Evolutionary conservation across 2,113 vertebrate genomes (phyloP).

Genomic region (Corapipo altera): DNA sequence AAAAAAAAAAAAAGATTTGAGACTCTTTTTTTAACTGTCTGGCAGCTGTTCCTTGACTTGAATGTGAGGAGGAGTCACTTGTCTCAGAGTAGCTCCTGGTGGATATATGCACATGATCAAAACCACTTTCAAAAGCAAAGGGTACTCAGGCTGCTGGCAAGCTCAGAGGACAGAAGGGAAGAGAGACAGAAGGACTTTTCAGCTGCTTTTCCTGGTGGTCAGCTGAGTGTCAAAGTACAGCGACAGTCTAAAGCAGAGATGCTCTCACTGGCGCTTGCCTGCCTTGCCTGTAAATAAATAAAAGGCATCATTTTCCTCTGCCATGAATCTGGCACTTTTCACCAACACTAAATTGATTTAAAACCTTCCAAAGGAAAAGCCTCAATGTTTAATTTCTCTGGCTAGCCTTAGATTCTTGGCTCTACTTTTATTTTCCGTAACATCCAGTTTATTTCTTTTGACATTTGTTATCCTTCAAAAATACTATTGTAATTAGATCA

Average conservation of each 20-base stretch:
- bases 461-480: slow-evolving; percentile 33
- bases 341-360: slow-evolving; percentile 33
- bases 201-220: slow-evolving; percentile 28
- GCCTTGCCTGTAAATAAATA: slow-evolving; percentile 25
- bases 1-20: not conserved
- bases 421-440: slow-evolving; percentile 41
- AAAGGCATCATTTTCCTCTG: slow-evolving; percentile 54
- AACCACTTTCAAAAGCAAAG: slow-evolving; percentile 7
- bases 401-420: slow-evolving; percentile 43
- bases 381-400: slow-evolving; percentile 53
- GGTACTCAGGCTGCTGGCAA: not conserved
- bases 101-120: not conserved
- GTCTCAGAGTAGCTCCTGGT: not conserved
- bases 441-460: slow-evolving; percentile 38
- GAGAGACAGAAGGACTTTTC: slow-evolving; percentile 48
- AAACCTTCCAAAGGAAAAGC: slow-evolving; percentile 57
- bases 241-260: not conserved
- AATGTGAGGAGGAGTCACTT: not conserved
- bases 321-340: slow-evolving; percentile 10
- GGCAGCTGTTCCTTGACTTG: not conserved
- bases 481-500: slow-evolving; percentile 54
- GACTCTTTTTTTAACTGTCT: not conserved
- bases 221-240: slow-evolving; percentile 24
- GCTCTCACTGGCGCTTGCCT: not conserved
- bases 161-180: not conserved